A percentile compares a stretch with the other conserved stretches of the same genome.
Evolutionary conservation across 2,113 vertebrate species (phyloP).

Genomic region (Puntigrus tetrazona): DNA sequence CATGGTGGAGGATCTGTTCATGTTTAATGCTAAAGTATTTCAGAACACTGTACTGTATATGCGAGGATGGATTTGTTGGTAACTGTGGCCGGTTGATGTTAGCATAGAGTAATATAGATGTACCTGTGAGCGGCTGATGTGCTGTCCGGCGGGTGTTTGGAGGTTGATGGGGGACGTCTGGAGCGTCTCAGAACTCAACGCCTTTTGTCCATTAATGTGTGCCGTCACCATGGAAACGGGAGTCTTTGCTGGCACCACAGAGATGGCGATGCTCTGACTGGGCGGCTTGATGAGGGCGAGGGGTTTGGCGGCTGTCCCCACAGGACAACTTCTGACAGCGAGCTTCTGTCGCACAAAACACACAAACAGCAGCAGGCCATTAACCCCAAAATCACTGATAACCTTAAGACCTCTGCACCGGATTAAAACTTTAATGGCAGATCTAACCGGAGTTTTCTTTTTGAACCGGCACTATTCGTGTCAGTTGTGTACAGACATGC

Average conservation of each 20-base stretch:
- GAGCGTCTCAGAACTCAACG: slow-evolving; percentile 69
- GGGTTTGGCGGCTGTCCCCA: slow-evolving; percentile 74
- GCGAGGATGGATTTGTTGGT: not conserved
- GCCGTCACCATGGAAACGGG: slow-evolving; percentile 86
- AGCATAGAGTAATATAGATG: slow-evolving; percentile 58
- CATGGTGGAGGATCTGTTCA: not conserved
- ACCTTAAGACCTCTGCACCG: not conserved
- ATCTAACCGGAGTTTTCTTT: not conserved
- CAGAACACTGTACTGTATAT: not conserved
- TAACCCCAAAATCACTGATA: not conserved
- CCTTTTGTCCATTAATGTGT: slow-evolving; percentile 81
- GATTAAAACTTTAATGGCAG: not conserved
- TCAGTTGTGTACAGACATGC: not conserved
- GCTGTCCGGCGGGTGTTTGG: slow-evolving; percentile 65
- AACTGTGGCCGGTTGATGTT: slow-evolving; percentile 62
- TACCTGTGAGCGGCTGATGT: slow-evolving; percentile 65
- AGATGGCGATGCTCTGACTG: slow-evolving; percentile 78
- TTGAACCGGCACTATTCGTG: not conserved
- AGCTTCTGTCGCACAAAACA: slow-evolving; percentile 75
- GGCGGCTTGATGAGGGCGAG: slow-evolving; percentile 79
- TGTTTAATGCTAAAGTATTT: not conserved
- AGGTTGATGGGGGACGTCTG: slow-evolving; percentile 80
- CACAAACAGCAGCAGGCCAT: slow-evolving; percentile 43
- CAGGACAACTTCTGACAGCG: slow-evolving; percentile 80
- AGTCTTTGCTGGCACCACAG: slow-evolving; percentile 78